Evolutionary conservation across 2,113 vertebrate genomes (phyloP).

Genomic region (Saguinus midas): DNA sequence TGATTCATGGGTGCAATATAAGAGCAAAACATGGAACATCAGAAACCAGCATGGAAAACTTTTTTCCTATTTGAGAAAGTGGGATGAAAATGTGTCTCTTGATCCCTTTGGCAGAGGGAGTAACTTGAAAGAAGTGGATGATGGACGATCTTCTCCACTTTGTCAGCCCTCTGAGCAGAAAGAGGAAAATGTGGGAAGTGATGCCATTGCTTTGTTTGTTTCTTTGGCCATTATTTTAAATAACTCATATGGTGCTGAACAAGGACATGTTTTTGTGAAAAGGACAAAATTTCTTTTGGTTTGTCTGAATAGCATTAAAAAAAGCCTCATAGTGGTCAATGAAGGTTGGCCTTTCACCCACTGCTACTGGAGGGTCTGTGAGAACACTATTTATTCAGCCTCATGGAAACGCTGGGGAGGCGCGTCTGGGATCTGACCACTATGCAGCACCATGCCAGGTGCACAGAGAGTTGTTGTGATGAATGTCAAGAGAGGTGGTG

Average conservation of each 20-base stretch:
- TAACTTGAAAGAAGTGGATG: not conserved
- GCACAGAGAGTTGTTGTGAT: not conserved
- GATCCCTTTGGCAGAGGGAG: not conserved
- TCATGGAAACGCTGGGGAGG: not conserved
- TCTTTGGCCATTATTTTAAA: not conserved
- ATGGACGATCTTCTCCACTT: not conserved
- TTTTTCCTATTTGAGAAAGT: not conserved
- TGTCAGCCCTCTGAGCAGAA: not conserved
- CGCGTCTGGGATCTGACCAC: not conserved
- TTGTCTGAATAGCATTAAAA: not conserved
- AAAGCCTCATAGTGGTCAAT: not conserved
- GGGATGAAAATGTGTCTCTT: not conserved
- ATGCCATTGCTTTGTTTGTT: not conserved
- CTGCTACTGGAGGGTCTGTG: not conserved
- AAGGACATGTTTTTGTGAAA: not conserved
- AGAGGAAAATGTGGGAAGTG: not conserved
- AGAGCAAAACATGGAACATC: not conserved
- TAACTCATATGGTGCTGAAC: not conserved
- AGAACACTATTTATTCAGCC: conserved; percentile 32
- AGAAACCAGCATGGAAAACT: not conserved
- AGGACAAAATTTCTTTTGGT: not conserved
- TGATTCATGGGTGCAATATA: not conserved
- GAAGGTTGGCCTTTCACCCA: not conserved
- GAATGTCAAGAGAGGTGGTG: not conserved
- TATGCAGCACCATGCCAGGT: not conserved